Percentiles rank a stretch among this genome's conserved stretches.
Evolutionary conservation across 2,797 vertebrate species (phyloP).

Genomic region (Cirrhinus mrigala): DNA sequence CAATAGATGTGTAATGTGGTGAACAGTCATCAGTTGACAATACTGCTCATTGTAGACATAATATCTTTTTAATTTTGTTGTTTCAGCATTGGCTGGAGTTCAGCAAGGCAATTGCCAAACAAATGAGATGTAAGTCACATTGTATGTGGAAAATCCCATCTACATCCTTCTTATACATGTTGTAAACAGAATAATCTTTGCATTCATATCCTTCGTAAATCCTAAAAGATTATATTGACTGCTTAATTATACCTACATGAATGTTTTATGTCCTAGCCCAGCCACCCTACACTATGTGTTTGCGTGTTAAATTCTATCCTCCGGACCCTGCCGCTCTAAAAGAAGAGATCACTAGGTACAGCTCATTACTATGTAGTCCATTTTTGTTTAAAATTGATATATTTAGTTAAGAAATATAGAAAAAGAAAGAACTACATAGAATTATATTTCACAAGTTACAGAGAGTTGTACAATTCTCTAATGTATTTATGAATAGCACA

Average conservation of each 20-base stretch:
- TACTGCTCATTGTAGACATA: neutral
- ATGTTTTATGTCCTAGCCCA: constrained; percentile 81
- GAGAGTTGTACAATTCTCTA: neutral
- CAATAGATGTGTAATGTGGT: constrained; percentile 18
- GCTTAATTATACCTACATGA: neutral
- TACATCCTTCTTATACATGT: neutral
- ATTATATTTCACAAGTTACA: neutral
- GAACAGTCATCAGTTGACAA: constrained; percentile 5
- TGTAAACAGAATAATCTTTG: constrained; percentile 1
- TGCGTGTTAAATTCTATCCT: constrained; percentile 97
- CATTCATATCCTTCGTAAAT: neutral
- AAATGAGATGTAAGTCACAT: constrained; percentile 93
- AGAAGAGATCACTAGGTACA: constrained; percentile 95
- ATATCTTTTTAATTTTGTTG: constrained; percentile 14
- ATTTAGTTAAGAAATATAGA: neutral
- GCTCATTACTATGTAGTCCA: neutral
- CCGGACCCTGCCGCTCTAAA: constrained; percentile 91
- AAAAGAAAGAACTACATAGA: neutral
- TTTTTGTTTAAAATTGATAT: neutral
- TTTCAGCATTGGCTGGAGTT: constrained; percentile 97
- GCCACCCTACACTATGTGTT: constrained; percentile 96
- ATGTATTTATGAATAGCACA: neutral
- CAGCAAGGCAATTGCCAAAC: constrained; percentile 93
- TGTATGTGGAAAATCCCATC: constrained; percentile 11
- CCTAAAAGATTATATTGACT: neutral